These are phyloP conservation scores for Axis porcinus DNA, from an alignment of 2,113 vertebrate genomes.

Conservation along the genomic window DNA sequence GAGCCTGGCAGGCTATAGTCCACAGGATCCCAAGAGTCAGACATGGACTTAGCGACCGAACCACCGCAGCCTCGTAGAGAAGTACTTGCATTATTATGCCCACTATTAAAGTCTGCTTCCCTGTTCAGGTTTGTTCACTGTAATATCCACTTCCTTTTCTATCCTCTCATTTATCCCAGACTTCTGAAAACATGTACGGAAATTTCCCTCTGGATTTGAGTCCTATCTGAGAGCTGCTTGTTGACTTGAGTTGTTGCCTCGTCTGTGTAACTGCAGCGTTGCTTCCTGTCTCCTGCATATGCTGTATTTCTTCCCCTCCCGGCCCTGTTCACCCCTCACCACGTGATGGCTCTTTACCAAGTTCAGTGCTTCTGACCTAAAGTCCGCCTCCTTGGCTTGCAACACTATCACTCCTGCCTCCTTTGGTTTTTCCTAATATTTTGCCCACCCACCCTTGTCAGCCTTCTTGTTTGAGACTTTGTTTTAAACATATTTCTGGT, in stretches of 20 bases:
- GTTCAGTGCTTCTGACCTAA: too few relatives aligned
- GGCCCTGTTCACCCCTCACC: too few relatives aligned
- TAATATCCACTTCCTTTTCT: neutral
- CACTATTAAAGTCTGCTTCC: neutral
- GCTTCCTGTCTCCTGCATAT: neutral
- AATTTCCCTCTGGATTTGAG: neutral
- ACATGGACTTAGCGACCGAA: accelerated
- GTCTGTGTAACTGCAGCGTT: too few relatives aligned
- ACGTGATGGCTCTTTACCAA: neutral
- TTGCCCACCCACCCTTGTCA: neutral
- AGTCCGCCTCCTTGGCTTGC: neutral
- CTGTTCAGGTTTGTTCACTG: neutral
- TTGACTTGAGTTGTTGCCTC: neutral
- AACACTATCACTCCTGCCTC: neutral
- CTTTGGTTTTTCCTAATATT: neutral
- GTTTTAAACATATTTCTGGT: neutral
- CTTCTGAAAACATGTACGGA: neutral
- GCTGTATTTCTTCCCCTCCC: neutral
- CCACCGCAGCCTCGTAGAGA: neutral
- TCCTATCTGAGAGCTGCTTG: neutral
- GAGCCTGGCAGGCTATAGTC: neutral
- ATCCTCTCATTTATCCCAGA: neutral
- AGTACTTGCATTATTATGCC: neutral
- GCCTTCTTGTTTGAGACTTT: neutral
- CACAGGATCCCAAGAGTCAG: neutral